Percentiles rank a stretch among this genome's conserved stretches.
Evolutionary conservation across 2,888 invertebrate genomes (phyloP).

Genomic region (Cryptocheilus praepositus): DNA sequence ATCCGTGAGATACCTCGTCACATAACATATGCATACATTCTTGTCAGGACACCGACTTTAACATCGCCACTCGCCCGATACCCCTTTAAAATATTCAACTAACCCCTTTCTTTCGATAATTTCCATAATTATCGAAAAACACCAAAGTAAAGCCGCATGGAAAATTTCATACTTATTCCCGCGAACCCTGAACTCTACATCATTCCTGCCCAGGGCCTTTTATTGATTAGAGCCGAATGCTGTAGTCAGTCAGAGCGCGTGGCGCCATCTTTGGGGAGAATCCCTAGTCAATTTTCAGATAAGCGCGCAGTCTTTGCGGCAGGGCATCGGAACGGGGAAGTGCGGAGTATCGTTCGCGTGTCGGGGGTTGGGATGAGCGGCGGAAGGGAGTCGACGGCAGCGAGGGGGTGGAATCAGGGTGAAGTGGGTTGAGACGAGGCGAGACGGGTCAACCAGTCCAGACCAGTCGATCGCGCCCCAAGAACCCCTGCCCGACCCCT

Average conservation of each 20-base stretch:
- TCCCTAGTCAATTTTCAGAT: slow-evolving; percentile 58
- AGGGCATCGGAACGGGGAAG: slow-evolving; percentile 4
- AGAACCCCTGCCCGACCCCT: slow-evolving; percentile 55
- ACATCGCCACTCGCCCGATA: too few relatives aligned
- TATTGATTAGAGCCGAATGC: slow-evolving; percentile 49
- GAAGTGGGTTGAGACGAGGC: slow-evolving; percentile 53
- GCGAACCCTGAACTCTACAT: background rate
- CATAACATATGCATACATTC: too few relatives aligned
- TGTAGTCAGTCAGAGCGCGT: slow-evolving; percentile 48
- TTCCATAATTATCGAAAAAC: too few relatives aligned
- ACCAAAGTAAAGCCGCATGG: too few relatives aligned
- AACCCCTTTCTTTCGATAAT: too few relatives aligned
- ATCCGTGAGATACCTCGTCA: too few relatives aligned
- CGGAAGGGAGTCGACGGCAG: slow-evolving; percentile 23
- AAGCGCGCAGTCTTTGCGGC: slow-evolving; percentile 18
- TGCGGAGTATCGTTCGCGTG: background rate
- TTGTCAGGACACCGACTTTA: too few relatives aligned
- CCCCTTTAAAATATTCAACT: too few relatives aligned
- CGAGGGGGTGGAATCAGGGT: slow-evolving; percentile 32
- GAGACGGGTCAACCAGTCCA: slow-evolving; percentile 60
- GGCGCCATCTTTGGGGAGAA: slow-evolving; percentile 70
- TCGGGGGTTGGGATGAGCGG: slow-evolving; percentile 45
- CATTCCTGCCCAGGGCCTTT: slow-evolving; percentile 22
- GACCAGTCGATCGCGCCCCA: slow-evolving; percentile 59
- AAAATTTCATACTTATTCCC: too few relatives aligned